Base-by-base conservation (phyloP, 1,140 invertebrate species). In the Tribolium castaneum region DNA sequence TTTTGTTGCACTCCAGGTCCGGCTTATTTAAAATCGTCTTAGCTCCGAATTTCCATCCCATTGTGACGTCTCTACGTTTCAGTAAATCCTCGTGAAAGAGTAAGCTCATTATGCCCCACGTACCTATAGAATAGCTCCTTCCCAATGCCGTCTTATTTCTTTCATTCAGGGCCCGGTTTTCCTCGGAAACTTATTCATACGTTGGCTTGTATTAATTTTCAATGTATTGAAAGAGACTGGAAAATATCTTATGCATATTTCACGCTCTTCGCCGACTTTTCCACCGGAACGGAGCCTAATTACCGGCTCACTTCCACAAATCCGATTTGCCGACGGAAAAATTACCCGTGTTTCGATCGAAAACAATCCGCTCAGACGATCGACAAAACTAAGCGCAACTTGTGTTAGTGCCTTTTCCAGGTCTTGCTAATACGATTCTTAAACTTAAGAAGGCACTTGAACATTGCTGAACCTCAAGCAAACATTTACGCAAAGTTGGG, bases 211-310 rank as follows among this genome's bases (percentile, higher is more conserved):
- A 66, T 66, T 66, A 66, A 66, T 66, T 66, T 66, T 66, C 59
- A 66, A 66, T 66, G 59, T 66, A 66, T 66, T 66, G 59, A 66
- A 39, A 66, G 59, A 12, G 25, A 66, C 59, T 35, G 30, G 25
- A 62, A 62, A 62, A 62, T 62, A 62, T 62, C 56, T 25, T 62
- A 22, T 62, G 59, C 59, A 66, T 66, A 66, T 66, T 66, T 66
- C 59, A 66, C 25, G 30, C n/a, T 66, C 9, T 59, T n/a, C 16
- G 22, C 13, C 13, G 5, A 35, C n/a, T 66, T 66, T 35, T 13
- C 59, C 6, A 35, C 25, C 10, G 59, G 30, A 35, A 14, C 10
- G n/a, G 59, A 66, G 7, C 10, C 59, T 66, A 66, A 66, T 66
- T 66, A 66, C 59, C 54, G 10, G 9, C 9, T 22, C 54, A 4